Base-by-base conservation (phyloP, 2,888 invertebrate species). In the Hemistola chrysoprasaria region DNA sequence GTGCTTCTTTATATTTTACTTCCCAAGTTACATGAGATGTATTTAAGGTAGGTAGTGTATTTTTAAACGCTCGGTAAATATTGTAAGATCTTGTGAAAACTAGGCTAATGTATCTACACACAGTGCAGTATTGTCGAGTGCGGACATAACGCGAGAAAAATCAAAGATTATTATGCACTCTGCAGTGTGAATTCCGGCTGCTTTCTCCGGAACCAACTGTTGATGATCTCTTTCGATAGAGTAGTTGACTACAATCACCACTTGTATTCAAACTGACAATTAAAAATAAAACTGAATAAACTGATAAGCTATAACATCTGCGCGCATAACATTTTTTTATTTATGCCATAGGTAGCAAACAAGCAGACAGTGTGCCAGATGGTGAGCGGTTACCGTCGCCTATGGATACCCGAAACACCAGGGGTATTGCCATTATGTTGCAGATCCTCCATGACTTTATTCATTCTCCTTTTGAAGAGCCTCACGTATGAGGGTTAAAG, bases 161-260 rank as follows among this genome's bases (percentile, higher is more conserved):
- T 37, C 9, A 21, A 38, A 33, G 38, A 42, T 31, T 54, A n/a
- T n/a, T n/a, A n/a, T n/a, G n/a, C n/a, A n/a, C n/a, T 48, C 52
- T 16, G 16, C 16, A 34, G 46, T 62, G 62, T 60, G 64, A 56
- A 59, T 62, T 44, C 47, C 47, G 41, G 45, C 38, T 38, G 63
- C 72, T 72, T 72, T 72, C 73, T 58, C 64, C 58, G 41, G 46
- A 64, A 64, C 67, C 60, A 63, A 65, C 62, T 47, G 28, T 45
- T 49, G 56, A 47, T 60, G 52, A 42, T 61, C 57, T 56, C 58
- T 47, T 59, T 60, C 31, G 53, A 56, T 56, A 59, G 16, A 33
- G 27, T 52, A n/a, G n/a, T n/a, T n/a, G n/a, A n/a, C n/a, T n/a
- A n/a, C 55, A 59, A 60, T 54, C 38, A 50, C 52, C 62, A 62